Conservation (phyloP, 2,888 invertebrate species). For the Dryobotodes eremita region DNA sequence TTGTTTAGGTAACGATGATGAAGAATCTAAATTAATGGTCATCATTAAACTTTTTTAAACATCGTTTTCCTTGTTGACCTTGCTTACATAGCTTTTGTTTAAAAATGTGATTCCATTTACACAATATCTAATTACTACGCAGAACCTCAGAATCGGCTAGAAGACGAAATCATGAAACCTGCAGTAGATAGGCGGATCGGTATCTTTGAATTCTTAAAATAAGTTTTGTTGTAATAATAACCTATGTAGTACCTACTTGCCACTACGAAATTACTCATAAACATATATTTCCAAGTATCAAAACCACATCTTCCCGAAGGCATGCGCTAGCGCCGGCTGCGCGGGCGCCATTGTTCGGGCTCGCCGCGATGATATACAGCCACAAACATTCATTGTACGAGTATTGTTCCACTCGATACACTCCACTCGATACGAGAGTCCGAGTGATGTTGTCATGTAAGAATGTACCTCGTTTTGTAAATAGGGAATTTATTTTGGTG, state of each 20-base stretch:
- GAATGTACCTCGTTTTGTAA: conserved; percentile 37
- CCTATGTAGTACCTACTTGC: too few relatives aligned
- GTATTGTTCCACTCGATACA: conserved; percentile 61
- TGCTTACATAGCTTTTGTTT: neutral
- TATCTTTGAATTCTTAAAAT: too few relatives aligned
- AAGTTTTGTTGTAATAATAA: too few relatives aligned
- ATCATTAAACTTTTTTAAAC: too few relatives aligned
- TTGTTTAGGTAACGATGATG: neutral
- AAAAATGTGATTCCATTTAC: neutral
- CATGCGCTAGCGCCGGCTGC: conserved; percentile 85
- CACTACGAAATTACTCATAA: too few relatives aligned
- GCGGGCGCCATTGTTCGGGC: conserved; percentile 79
- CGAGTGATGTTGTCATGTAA: conserved; percentile 55
- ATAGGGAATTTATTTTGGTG: conserved; percentile 22
- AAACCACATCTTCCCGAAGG: conserved; percentile 49
- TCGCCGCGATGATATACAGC: conserved; percentile 77
- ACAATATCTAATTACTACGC: neutral
- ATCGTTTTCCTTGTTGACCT: neutral
- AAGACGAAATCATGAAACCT: neutral
- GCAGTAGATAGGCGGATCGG: neutral
- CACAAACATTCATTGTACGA: conserved; percentile 69
- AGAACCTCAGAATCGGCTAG: neutral
- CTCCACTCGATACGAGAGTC: conserved; percentile 58
- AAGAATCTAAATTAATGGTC: neutral
- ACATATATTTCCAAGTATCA: conserved; percentile 73